Conservation (phyloP, 2,888 invertebrate genomes). For the Nematopogon swammerdamellus region DNA sequence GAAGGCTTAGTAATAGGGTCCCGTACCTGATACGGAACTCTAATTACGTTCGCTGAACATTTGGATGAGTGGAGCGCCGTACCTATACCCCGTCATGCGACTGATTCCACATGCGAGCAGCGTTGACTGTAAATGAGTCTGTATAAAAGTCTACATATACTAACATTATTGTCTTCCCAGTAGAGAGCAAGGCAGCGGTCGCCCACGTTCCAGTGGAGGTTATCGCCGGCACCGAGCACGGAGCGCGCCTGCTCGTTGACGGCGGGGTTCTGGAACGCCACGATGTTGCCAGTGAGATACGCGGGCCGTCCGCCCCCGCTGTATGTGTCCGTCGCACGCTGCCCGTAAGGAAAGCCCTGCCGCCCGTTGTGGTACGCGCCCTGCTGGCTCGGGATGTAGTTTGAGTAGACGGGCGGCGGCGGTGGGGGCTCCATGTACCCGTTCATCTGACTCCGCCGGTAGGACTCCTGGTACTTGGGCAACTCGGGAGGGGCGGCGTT, state of each 20-base stretch:
- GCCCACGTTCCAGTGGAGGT: conserved; percentile 68
- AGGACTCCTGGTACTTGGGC: conserved; percentile 32
- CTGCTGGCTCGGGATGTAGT: conserved; percentile 19
- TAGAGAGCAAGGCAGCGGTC: conserved; percentile 87
- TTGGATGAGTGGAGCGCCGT: too few relatives aligned
- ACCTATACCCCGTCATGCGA: too few relatives aligned
- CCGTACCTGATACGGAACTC: too few relatives aligned
- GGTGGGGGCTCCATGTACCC: conserved; percentile 35
- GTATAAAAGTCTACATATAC: conserved; percentile 11
- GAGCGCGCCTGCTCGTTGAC: conserved; percentile 52
- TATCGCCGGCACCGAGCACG: conserved; percentile 48
- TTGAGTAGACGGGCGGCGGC: conserved; percentile 22
- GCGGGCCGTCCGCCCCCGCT: not conserved
- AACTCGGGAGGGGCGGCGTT: conserved; percentile 12
- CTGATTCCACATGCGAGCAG: too few relatives aligned
- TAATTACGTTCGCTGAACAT: too few relatives aligned
- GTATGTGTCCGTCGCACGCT: not conserved
- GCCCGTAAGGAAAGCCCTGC: not conserved
- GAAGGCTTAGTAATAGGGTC: too few relatives aligned
- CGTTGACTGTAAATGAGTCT: too few relatives aligned
- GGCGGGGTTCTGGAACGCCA: conserved; percentile 50
- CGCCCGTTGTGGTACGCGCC: conserved; percentile 4
- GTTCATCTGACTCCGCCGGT: conserved; percentile 25
- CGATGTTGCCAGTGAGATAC: conserved; percentile 27
- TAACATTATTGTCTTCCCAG: conserved; percentile 88